These are phyloP conservation scores for Tinea trinotella DNA, from an alignment of 2,888 invertebrate species.

Conservation along the genomic window DNA sequence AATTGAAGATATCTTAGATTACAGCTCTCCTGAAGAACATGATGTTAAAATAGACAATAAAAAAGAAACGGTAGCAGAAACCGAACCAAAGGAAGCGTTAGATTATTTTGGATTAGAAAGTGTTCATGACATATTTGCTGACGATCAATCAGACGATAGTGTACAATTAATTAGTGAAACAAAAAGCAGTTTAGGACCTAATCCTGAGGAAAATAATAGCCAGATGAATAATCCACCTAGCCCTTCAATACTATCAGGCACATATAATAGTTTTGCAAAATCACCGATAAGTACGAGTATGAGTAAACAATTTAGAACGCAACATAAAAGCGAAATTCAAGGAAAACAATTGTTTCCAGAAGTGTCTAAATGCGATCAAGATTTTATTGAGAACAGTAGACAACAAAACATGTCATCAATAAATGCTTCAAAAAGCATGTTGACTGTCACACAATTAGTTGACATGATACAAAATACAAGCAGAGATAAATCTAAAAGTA, in stretches of 20 bases:
- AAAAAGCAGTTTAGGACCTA: not conserved
- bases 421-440: conserved; percentile 43
- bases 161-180: conserved; percentile 1
- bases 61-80: conserved; percentile 21
- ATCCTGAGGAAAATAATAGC: not conserved
- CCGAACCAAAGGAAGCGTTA: conserved; percentile 23
- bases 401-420: conserved; percentile 25
- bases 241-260: conserved; percentile 54
- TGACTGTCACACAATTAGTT: conserved; percentile 59
- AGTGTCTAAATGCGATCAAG: too few relatives aligned
- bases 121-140: conserved; percentile 19
- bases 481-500: conserved; percentile 21
- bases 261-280: conserved; percentile 23
- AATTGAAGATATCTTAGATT: conserved; percentile 49
- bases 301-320: not conserved
- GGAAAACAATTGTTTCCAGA: not conserved
- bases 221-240: conserved; percentile 31
- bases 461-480: conserved; percentile 53
- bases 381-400: conserved; percentile 14
- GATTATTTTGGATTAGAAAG: conserved; percentile 20
- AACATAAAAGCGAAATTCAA: not conserved
- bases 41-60: conserved; percentile 13
- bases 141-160: conserved; percentile 20
- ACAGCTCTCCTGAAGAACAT: conserved; percentile 42
- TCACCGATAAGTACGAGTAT: conserved; percentile 1